A percentile compares a stretch with the other conserved stretches of the same genome.
These are phyloP conservation scores for Macrophya annulata DNA, from an alignment of 2,888 invertebrate genomes.

Conservation along the genomic window DNA sequence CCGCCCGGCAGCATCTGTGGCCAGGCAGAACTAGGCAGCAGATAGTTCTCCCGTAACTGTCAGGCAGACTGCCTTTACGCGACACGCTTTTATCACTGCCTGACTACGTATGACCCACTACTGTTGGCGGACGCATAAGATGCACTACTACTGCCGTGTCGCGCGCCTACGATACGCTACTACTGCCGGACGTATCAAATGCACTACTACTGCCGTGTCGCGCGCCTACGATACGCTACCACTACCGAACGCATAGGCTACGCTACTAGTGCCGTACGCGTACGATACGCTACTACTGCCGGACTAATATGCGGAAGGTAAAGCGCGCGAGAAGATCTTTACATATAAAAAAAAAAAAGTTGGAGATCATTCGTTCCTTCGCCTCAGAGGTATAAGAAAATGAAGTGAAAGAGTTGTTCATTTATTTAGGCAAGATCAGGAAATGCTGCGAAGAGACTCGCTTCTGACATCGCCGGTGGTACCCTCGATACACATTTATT, in stretches of 20 bases:
- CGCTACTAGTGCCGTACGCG: too few relatives aligned
- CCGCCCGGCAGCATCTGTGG: neutral
- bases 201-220: too few relatives aligned
- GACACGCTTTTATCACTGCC: neutral
- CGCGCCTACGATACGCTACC: too few relatives aligned
- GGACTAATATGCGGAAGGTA: neutral
- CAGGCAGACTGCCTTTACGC: constrained; percentile 15
- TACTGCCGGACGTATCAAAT: too few relatives aligned
- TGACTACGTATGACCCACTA: neutral
- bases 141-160: neutral
- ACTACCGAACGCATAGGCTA: too few relatives aligned
- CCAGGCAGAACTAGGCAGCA: constrained; percentile 10
- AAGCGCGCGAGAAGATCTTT: neutral
- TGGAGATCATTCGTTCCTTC: neutral
- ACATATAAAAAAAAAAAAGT: neutral
- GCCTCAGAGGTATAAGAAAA: neutral
- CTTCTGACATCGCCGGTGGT: neutral
- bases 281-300: neutral
- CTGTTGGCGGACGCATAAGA: neutral
- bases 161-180: too few relatives aligned
- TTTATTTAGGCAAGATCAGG: constrained; percentile 26
- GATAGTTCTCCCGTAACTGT: neutral
- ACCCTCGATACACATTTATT: neutral
- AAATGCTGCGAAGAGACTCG: neutral
- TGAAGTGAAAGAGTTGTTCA: neutral